phyloP scores from a whole-genome alignment of 2,113 vertebrate species.

The Equus przewalskii region DNA sequence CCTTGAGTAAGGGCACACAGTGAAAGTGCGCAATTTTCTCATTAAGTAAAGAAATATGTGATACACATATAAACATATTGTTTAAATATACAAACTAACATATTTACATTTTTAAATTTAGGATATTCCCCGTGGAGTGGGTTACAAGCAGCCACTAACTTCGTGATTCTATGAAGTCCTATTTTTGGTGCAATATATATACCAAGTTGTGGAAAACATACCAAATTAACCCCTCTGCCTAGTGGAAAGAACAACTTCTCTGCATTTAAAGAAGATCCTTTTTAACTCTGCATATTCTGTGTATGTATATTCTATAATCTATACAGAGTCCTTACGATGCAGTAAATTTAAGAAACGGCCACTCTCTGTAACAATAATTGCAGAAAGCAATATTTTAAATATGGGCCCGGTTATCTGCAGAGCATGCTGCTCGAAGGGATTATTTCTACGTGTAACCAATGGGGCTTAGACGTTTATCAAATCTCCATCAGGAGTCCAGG shows the following conservation, averaged over 20 bases:
- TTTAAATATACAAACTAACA: not conserved
- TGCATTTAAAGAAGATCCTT: not conserved
- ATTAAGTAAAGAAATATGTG: not conserved
- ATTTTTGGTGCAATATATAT: not conserved
- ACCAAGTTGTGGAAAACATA: not conserved
- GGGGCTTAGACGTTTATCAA: no score
- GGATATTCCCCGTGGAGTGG: not conserved
- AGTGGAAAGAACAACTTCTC: not conserved
- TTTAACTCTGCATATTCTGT: not conserved
- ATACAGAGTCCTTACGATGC: not conserved
- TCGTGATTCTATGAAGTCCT: not conserved
- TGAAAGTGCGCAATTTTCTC: not conserved
- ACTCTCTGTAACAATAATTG: not conserved
- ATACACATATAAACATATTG: not conserved
- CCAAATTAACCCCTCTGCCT: not conserved
- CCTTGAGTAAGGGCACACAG: fast-evolving
- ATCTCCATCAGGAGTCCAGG: not conserved
- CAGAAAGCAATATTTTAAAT: not conserved
- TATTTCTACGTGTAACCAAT: not conserved
- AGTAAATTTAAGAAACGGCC: not conserved
- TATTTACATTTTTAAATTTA: not conserved
- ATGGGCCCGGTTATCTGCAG: not conserved
- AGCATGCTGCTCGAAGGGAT: not conserved
- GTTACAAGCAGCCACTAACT: not conserved
- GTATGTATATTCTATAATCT: not conserved